Percentiles rank a stretch among this genome's conserved stretches.
Conservation (phyloP, 1,140 invertebrate genomes). For the Spodoptera frugiperda region DNA sequence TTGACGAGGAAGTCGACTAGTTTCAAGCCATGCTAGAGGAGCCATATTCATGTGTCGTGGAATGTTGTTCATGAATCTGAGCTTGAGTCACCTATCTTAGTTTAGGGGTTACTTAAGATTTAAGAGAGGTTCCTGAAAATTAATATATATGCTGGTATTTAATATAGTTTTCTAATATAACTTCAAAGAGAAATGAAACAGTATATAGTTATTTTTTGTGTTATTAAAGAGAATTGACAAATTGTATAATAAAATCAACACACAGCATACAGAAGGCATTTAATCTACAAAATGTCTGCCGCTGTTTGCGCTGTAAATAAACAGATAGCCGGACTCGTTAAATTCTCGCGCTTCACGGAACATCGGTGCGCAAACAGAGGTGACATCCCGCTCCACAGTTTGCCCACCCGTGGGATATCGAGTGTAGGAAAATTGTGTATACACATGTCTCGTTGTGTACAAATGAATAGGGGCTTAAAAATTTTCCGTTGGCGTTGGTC, state of each 20-base stretch:
- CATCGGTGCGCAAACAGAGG: slow-evolving; percentile 46
- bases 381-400: slow-evolving; percentile 41
- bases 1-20: too few species aligned
- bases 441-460: slow-evolving; percentile 4
- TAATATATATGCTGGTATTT: too few species aligned
- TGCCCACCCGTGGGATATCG: slow-evolving; percentile 37
- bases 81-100: too few species aligned
- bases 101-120: too few species aligned
- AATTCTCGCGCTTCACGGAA: slow-evolving; percentile 65
- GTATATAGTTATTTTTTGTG: background rate
- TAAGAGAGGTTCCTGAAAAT: too few species aligned
- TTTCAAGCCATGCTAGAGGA: too few species aligned
- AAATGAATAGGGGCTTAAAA: background rate
- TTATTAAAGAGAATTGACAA: slow-evolving; percentile 15
- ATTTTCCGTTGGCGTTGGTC: slow-evolving; percentile 41
- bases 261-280: slow-evolving; percentile 45
- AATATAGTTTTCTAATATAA: too few species aligned
- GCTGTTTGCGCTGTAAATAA: slow-evolving; percentile 62
- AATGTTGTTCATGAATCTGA: too few species aligned
- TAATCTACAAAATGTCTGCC: slow-evolving; percentile 69
- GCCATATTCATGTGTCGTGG: too few species aligned
- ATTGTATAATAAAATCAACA: slow-evolving; percentile 9
- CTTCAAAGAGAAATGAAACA: too few species aligned
- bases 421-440: slow-evolving; percentile 22
- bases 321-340: slow-evolving; percentile 63